phyloP scores from a whole-genome alignment of 53 echinoderm and acorn worm genomes.

The Holothuria leucospilota region DNA sequence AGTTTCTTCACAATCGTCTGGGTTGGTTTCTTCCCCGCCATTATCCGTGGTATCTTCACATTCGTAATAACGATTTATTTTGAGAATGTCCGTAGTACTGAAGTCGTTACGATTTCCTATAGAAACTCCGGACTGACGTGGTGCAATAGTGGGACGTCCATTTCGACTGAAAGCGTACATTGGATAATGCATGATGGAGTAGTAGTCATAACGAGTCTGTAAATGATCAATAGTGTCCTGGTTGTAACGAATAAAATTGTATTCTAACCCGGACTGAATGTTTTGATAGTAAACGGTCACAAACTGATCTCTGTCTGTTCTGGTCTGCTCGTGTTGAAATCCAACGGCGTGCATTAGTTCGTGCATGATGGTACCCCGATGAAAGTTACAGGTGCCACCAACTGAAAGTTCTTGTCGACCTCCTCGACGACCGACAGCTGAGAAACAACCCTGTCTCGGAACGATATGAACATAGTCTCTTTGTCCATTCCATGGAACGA shows the following conservation, averaged over 20 bases:
- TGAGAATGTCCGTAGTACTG: constrained; percentile 63
- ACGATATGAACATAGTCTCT: constrained; percentile 73
- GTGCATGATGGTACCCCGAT: constrained; percentile 78
- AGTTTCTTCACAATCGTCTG: constrained; percentile 12
- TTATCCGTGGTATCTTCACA: constrained; percentile 62
- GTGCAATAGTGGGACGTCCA: constrained; percentile 71
- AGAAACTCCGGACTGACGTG: constrained; percentile 55
- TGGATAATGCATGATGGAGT: constrained; percentile 79
- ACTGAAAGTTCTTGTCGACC: constrained; percentile 75
- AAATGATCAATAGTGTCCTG: constrained; percentile 65
- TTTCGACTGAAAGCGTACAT: constrained; percentile 66
- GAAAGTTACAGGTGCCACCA: constrained; percentile 64
- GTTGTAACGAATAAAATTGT: constrained; percentile 74
- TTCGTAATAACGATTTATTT: constrained; percentile 72
- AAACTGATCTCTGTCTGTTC: constrained; percentile 77
- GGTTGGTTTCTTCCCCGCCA: constrained; percentile 14
- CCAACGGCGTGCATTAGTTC: constrained; percentile 86
- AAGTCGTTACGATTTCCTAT: constrained; percentile 76
- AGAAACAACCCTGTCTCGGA: constrained; percentile 76
- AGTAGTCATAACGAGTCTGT: constrained; percentile 73
- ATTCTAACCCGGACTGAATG: constrained; percentile 65
- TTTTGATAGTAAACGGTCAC: constrained; percentile 77
- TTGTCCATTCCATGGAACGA: constrained; percentile 62
- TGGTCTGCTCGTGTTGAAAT: constrained; percentile 83
- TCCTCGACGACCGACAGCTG: constrained; percentile 71